Evolutionary conservation across 1,140 invertebrate genomes (phyloP).

Genomic region (Mycetomoellerius zeteki): DNA sequence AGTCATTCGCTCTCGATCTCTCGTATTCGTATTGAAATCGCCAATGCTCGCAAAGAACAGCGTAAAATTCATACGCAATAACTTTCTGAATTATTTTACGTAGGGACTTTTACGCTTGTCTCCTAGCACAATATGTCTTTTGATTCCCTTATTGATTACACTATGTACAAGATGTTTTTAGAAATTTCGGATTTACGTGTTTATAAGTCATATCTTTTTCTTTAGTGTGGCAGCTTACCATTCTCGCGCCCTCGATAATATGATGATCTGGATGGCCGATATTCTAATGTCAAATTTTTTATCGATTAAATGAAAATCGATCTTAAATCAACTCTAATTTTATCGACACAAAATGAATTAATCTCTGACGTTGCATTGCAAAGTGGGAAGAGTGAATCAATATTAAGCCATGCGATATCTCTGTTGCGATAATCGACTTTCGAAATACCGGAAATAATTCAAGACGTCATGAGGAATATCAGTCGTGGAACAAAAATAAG

Average conservation of each 20-base stretch:
- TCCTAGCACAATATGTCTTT: conserved; percentile 38
- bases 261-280: background rate
- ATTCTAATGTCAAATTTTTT: conserved; percentile 17
- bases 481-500: conserved; percentile 30
- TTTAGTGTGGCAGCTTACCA: background rate
- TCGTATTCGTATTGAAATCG: conserved; percentile 15
- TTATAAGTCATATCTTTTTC: background rate
- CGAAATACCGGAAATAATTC: conserved; percentile 50
- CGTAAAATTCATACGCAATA: conserved; percentile 16
- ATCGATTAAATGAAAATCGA: conserved; percentile 16
- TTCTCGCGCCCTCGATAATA: conserved; percentile 27
- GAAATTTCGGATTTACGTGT: conserved; percentile 23
- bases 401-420: conserved; percentile 17
- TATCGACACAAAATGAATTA: conserved; percentile 15
- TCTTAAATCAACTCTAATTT: conserved; percentile 2
- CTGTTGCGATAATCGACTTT: conserved; percentile 36
- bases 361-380: background rate
- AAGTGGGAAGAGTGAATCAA: conserved; percentile 7
- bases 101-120: background rate
- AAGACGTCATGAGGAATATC: conserved; percentile 23
- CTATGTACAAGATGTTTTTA: conserved; percentile 32
- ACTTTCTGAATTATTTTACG: conserved; percentile 17
- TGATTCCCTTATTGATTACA: conserved; percentile 48
- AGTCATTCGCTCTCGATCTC: background rate
- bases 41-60: conserved; percentile 14